Evolutionary conservation across 2,113 vertebrate species (phyloP), one percentile per base, ranked within the genome.

Genomic region (Podarcis muralis): DNA sequence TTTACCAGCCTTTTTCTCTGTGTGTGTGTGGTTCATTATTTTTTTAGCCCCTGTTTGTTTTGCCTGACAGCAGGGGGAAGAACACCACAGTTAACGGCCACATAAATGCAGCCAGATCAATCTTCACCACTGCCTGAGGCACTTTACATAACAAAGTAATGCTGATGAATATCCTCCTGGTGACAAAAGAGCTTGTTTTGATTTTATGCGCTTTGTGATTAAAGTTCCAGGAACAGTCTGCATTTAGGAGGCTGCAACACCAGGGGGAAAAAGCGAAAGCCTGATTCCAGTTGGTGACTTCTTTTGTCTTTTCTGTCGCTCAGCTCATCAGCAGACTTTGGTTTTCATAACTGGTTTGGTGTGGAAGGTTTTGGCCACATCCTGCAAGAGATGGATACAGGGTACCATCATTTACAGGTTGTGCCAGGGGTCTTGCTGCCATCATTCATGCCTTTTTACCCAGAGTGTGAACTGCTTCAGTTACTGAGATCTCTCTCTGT

Each of bases 181-280:
- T 77, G 72, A 77, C 57, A 77, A 86, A 85, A n/a, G 75, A 65
- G 32, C 57, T 77, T 86, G 84, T 86, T 86, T 40, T 77, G 72
- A 86, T 65, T 77, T 65, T 77, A 77, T n/a, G 43, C 35, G 57
- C 53, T 86, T 65, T 15, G 23, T 77, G 57, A 77, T 66, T 13
- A 75, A 59, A 35, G 43, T 53, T 72, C 18, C 68, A 72, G 40
- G 43, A 74, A 20, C 6, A 72, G 22, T 74, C 32, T 74, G 4
- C 22, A 12, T 57, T 35, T 72, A 35, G 20, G 62, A 57, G n/a
- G 48, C 53, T 62, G 71, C 6, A 25, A 37, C n/a, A 57, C 3
- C 22, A 75, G 22, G 3, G 22, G 16, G 4, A 62, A 75, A 71
- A 7, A 74, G 25, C 27, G 5, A 30, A 27, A 78, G 16, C 43